A percentile compares a stretch with the other conserved stretches of the same genome.
phyloP scores from a whole-genome alignment of 1,140 invertebrate genomes.

The Camponotus pennsylvanicus region DNA sequence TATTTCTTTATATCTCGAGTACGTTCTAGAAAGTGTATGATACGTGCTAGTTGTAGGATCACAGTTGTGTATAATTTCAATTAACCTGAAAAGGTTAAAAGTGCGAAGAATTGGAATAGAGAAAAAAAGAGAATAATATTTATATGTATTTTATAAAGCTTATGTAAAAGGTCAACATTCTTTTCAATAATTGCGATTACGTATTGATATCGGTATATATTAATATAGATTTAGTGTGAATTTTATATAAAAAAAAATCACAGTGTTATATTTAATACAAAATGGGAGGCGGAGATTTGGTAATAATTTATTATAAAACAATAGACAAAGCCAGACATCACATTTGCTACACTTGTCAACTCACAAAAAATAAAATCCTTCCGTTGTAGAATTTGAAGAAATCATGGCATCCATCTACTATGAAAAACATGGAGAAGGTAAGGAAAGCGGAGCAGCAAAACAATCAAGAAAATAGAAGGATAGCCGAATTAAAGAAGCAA shows the following conservation, averaged over 20 bases:
- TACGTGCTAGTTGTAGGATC: too few relatives aligned
- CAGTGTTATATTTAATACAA: constrained; percentile 18
- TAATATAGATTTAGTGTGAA: not conserved
- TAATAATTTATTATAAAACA: constrained; percentile 77
- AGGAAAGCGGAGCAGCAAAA: constrained; percentile 93
- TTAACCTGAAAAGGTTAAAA: too few relatives aligned
- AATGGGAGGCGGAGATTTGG: constrained; percentile 88
- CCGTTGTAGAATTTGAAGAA: constrained; percentile 90
- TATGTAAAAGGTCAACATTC: constrained; percentile 5
- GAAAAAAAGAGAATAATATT: not conserved
- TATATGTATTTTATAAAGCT: not conserved
- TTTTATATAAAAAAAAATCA: not conserved
- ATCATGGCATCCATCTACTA: constrained; percentile 93
- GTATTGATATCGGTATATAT: not conserved
- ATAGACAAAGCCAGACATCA: not conserved
- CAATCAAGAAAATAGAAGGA: constrained; percentile 89
- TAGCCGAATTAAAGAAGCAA: constrained; percentile 90
- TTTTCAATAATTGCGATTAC: not conserved
- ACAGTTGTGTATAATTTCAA: too few relatives aligned
- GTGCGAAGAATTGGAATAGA: too few relatives aligned
- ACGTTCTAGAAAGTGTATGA: too few relatives aligned
- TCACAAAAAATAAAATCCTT: not conserved
- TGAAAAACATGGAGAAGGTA: constrained; percentile 92
- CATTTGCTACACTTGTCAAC: not conserved
- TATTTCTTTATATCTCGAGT: too few relatives aligned